Evolutionary conservation across 2,888 invertebrate genomes (phyloP).

Genomic region (Aleiodes testaceus): DNA sequence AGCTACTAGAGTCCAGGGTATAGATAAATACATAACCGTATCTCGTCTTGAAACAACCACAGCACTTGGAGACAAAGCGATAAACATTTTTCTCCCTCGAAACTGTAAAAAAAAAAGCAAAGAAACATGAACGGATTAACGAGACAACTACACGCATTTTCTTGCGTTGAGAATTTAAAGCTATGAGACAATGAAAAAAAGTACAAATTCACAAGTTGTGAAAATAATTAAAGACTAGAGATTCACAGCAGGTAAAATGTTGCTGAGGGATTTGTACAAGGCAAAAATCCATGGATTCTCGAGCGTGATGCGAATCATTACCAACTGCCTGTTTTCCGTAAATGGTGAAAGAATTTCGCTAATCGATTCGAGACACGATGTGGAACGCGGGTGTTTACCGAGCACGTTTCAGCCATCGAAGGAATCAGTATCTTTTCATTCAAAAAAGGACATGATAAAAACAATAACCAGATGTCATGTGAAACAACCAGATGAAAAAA

Average conservation of each 20-base stretch:
- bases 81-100: neutral
- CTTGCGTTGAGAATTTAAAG: slow-evolving; percentile 19
- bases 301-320: slow-evolving; percentile 35
- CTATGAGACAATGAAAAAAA: neutral
- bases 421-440: slow-evolving; percentile 10
- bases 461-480: neutral
- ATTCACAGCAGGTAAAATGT: slow-evolving; percentile 25
- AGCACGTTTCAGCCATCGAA: slow-evolving; percentile 25
- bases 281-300: slow-evolving; percentile 25
- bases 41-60: slow-evolving; percentile 12
- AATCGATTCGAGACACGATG: slow-evolving; percentile 35
- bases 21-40: slow-evolving; percentile 24
- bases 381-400: slow-evolving; percentile 28
- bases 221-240: slow-evolving; percentile 29
- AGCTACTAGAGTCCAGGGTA: slow-evolving; percentile 12
- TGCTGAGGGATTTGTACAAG: slow-evolving; percentile 20
- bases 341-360: slow-evolving; percentile 27
- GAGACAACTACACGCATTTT: slow-evolving; percentile 19
- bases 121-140: neutral
- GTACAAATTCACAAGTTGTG: slow-evolving; percentile 16
- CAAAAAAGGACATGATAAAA: slow-evolving; percentile 1
- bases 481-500: neutral
- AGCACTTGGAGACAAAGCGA: neutral
- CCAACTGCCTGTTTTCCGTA: slow-evolving; percentile 12
- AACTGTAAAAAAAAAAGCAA: neutral